phyloP scores from a whole-genome alignment of 2,113 vertebrate genomes.

The Willisornis vidua region DNA sequence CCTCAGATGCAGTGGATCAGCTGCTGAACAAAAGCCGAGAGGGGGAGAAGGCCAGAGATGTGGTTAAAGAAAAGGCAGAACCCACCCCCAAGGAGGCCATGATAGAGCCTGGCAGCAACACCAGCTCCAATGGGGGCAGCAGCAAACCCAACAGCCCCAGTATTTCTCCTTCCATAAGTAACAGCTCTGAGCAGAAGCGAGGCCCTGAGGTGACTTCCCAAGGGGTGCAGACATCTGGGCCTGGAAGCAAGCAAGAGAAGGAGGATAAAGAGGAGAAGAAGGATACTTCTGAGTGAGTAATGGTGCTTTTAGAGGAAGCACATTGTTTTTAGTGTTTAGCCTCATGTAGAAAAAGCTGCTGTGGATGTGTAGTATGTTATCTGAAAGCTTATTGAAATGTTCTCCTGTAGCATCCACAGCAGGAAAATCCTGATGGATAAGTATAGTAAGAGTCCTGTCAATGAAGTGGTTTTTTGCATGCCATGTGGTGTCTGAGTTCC shows the following conservation, averaged over 20 bases:
- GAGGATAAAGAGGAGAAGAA: constrained; percentile 96
- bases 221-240: constrained; percentile 91
- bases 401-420: not conserved
- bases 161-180: constrained; percentile 82
- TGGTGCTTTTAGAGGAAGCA: not conserved
- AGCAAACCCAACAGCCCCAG: constrained; percentile 91
- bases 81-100: constrained; percentile 75
- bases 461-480: not conserved
- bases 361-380: not conserved
- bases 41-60: constrained; percentile 90
- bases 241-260: constrained; percentile 85
- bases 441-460: not conserved
- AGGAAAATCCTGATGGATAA: not conserved
- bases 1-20: constrained; percentile 88
- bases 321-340: not conserved
- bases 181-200: constrained; percentile 84
- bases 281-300: constrained; percentile 92
- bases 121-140: constrained; percentile 75
- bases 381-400: not conserved
- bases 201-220: constrained; percentile 95
- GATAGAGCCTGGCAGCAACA: constrained; percentile 76
- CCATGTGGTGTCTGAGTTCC: not conserved
- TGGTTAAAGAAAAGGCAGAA: constrained; percentile 87
- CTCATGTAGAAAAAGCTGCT: not conserved
- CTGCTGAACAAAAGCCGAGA: constrained; percentile 89